Evolutionary conservation across 1,140 invertebrate genomes (phyloP).

Genomic region (Melipona quadrifasciata): DNA sequence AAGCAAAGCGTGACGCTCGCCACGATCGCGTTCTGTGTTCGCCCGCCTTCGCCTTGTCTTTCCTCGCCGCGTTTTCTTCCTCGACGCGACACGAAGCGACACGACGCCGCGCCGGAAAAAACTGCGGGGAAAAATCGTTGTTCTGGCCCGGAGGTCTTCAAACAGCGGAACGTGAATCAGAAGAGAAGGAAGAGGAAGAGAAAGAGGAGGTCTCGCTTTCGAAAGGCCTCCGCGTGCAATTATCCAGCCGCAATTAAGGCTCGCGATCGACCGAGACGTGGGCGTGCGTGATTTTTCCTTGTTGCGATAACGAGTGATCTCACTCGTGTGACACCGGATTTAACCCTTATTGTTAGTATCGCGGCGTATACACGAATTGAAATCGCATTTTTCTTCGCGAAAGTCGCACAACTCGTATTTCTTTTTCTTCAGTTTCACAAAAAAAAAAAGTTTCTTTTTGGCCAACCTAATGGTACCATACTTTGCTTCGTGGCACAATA

Average conservation of each 20-base stretch:
- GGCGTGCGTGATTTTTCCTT: background rate
- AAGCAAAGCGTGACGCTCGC: slow-evolving; percentile 49
- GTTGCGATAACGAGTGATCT: background rate
- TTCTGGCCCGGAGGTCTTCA: background rate
- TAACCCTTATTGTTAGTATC: no score
- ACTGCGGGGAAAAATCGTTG: background rate
- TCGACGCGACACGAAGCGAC: background rate
- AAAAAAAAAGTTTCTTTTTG: no score
- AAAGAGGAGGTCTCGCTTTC: slow-evolving; percentile 7
- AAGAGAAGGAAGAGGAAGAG: background rate
- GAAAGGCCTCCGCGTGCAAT: slow-evolving; percentile 33
- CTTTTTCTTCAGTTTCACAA: no score
- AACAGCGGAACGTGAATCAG: slow-evolving; percentile 17
- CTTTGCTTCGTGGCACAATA: no score
- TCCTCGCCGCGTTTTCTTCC: slow-evolving; percentile 38
- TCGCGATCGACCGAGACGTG: slow-evolving; percentile 22
- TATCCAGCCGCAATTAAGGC: slow-evolving; percentile 37
- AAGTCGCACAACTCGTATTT: no score
- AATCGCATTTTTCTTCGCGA: no score
- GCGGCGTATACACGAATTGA: background rate
- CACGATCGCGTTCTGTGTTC: background rate
- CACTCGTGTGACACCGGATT: no score
- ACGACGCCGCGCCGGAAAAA: background rate
- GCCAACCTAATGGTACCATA: no score
- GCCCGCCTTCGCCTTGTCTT: slow-evolving; percentile 35